Evolutionary conservation across 2,113 vertebrate genomes (phyloP).

Genomic region (Myrmecobius fasciatus): DNA sequence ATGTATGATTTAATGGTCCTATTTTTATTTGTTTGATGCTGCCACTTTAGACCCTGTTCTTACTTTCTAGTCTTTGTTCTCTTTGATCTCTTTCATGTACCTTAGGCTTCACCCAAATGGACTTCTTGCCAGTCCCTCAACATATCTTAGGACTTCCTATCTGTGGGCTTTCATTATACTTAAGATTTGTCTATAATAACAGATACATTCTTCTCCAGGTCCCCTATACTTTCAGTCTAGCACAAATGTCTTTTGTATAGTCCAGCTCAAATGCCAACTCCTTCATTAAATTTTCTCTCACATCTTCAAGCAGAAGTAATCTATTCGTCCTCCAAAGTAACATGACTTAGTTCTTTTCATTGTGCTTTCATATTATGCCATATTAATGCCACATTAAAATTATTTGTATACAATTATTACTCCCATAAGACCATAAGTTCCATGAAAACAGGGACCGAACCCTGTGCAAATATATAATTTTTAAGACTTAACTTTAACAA

Average conservation of each 20-base stretch:
- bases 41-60: background rate
- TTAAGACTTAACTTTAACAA: background rate
- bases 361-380: background rate
- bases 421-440: background rate
- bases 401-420: background rate
- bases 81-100: background rate
- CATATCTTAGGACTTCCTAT: background rate
- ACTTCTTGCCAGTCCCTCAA: background rate
- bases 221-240: background rate
- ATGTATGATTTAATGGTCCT: background rate
- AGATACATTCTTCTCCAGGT: background rate
- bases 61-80: background rate
- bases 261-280: background rate
- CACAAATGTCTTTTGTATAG: background rate
- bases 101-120: background rate
- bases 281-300: background rate
- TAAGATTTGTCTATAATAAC: background rate
- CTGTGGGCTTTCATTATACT: background rate
- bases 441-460: background rate
- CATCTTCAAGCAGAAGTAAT: background rate
- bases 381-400: background rate
- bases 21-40: background rate
- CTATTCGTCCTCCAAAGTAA: background rate
- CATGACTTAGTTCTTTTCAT: background rate
- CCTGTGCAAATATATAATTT: background rate